Evolutionary conservation across 2,797 vertebrate species (phyloP).

Genomic region (Eidolon dupreanum): DNA sequence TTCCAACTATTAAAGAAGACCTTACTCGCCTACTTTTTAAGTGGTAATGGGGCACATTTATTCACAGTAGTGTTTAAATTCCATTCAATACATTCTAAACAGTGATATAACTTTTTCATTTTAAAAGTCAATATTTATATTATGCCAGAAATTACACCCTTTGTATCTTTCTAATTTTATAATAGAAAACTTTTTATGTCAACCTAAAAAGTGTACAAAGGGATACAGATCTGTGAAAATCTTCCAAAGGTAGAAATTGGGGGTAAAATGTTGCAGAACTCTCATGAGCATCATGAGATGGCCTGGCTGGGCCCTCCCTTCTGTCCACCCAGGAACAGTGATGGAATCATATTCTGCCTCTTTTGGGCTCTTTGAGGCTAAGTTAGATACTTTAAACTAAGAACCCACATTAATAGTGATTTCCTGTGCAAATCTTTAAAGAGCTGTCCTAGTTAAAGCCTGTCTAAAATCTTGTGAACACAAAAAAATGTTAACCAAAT

Average conservation of each 20-base stretch:
- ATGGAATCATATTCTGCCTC: neutral
- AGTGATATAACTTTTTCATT: slow-evolving; percentile 37
- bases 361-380: neutral
- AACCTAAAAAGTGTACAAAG: neutral
- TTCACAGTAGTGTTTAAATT: slow-evolving; percentile 24
- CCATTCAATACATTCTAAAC: slow-evolving; percentile 45
- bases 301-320: neutral
- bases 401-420: neutral
- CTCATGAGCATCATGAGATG: neutral
- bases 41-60: neutral
- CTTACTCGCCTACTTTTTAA: neutral
- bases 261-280: neutral
- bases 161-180: slow-evolving; percentile 40
- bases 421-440: slow-evolving; percentile 16
- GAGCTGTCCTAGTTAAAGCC: neutral
- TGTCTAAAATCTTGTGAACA: neutral
- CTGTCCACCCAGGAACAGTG: no score
- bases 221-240: neutral
- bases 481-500: neutral
- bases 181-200: neutral
- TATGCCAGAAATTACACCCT: slow-evolving; percentile 23
- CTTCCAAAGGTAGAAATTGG: neutral
- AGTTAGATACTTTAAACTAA: neutral
- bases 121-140: slow-evolving; percentile 48
- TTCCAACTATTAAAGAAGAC: neutral